Evolutionary conservation across 2,797 vertebrate species (phyloP), one percentile per base, ranked within the genome.

Genomic region (Ispidina lecontei): DNA sequence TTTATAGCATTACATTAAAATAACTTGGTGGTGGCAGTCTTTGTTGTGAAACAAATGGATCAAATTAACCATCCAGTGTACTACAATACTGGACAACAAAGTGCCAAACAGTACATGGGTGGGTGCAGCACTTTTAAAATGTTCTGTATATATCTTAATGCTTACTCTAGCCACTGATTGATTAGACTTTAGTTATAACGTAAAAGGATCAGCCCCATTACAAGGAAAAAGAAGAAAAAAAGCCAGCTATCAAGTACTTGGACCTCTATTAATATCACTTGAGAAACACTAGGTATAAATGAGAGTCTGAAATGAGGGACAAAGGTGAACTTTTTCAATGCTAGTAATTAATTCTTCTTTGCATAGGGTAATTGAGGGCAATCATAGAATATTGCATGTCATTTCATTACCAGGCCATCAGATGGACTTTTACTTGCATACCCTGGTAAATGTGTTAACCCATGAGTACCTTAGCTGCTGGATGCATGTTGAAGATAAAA

Each of bases 291-390:
- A 69, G 52, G 16, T 95, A 77, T 88, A 96, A 97, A 96, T 94
- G 96, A 96, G 92, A 96, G 87, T 84, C 88, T 96, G 94, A 97
- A 97, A 97, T 79, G 87, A 82, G 74, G 89, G 94, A 96, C 97
- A 98, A 96, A 97, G 97, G 97, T 98, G 97, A 97, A 55, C 74
- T 93, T 97, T 95, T 95, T 96, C 96, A 97, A 91, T 96, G 96
- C 73, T 96, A 93, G 95, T 98, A 98, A 98, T 98, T 98, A 98
- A 98, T 98, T 98, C 95, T 97, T 96, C 94, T 98, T 97, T 98
- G 94, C 97, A 98, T 97, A 97, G 97, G 98, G 94, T 98, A 98
- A 98, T 98, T 98, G 98, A 98, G 98, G 98, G 97, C 97, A 98
- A 85, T 97, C 95, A 96, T 87, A 69, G 91, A 98, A 97, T 97